These are phyloP conservation scores for Sinocyclocheilus anophthalmus DNA, from an alignment of 2,113 vertebrate species.

Conservation along the genomic window DNA sequence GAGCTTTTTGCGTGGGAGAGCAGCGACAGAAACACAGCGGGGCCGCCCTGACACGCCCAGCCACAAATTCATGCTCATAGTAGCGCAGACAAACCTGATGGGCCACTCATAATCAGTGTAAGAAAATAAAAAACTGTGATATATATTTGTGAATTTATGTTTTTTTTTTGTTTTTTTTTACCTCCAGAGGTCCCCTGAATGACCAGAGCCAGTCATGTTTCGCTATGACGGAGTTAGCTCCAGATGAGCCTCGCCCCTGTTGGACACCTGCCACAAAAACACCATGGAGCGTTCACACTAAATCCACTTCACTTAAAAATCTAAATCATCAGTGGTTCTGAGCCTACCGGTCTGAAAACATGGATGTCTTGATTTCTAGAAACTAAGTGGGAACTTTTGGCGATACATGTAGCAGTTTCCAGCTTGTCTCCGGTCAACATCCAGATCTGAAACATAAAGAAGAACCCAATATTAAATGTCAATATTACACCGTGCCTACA, in stretches of 20 bases:
- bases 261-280: conserved; percentile 81
- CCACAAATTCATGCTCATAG: conserved; percentile 95
- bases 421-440: conserved; percentile 98
- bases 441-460: conserved; percentile 81
- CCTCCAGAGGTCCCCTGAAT: conserved; percentile 97
- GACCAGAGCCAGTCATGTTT: conserved; percentile 97
- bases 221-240: conserved; percentile 97
- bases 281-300: background rate
- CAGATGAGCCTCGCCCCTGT: conserved; percentile 92
- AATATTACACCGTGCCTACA: too few species aligned
- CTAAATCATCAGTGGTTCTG: background rate
- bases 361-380: conserved; percentile 91
- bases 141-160: conserved; percentile 16
- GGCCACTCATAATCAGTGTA: background rate
- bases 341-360: conserved; percentile 87
- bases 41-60: conserved; percentile 96
- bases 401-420: conserved; percentile 96
- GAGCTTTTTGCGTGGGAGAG: conserved; percentile 96
- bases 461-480: background rate
- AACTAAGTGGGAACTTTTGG: conserved; percentile 95
- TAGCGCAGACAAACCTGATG: conserved; percentile 90
- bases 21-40: conserved; percentile 96
- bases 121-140: background rate
- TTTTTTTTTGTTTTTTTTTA: conserved; percentile 62
- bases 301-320: background rate